phyloP scores from a whole-genome alignment of 1,140 invertebrate genomes.

The Hylaeus anthracinus region DNA sequence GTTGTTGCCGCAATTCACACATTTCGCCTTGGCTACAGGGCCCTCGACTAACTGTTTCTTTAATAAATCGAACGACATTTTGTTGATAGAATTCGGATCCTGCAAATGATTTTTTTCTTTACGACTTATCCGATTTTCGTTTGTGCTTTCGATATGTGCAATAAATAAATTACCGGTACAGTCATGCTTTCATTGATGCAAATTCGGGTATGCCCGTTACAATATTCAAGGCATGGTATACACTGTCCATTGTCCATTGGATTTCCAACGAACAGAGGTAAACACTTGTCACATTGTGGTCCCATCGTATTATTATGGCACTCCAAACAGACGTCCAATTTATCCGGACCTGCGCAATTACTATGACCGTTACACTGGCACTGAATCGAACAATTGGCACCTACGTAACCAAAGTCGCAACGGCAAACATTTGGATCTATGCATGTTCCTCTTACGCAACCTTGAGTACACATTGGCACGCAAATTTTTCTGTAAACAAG shows the following conservation, averaged over 20 bases:
- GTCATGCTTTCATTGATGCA: conserved; percentile 87
- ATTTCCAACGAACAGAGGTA: conserved; percentile 94
- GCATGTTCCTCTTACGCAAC: conserved; percentile 94
- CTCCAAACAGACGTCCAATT: conserved; percentile 89
- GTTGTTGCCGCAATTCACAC: conserved; percentile 92
- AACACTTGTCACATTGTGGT: conserved; percentile 92
- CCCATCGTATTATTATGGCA: conserved; percentile 97
- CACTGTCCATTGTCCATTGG: conserved; percentile 93
- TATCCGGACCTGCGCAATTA: conserved; percentile 92
- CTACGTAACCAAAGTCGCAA: conserved; percentile 97
- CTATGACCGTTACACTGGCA: conserved; percentile 98
- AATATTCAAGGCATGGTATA: conserved; percentile 93
- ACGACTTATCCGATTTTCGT: neutral
- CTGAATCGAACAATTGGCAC: conserved; percentile 94
- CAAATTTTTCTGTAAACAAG: conserved; percentile 81
- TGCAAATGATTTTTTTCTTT: conserved; percentile 32
- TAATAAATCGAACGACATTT: conserved; percentile 82
- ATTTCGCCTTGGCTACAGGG: conserved; percentile 87
- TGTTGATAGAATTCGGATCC: conserved; percentile 80
- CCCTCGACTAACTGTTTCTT: conserved; percentile 84
- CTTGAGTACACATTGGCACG: conserved; percentile 92
- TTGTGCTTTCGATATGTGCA: neutral
- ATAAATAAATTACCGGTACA: conserved; percentile 71
- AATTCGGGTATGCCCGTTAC: conserved; percentile 92
- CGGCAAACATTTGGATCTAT: conserved; percentile 91